Conservation (phyloP, 64 coral and sea anemone genomes). For the Montipora capricornis region DNA sequence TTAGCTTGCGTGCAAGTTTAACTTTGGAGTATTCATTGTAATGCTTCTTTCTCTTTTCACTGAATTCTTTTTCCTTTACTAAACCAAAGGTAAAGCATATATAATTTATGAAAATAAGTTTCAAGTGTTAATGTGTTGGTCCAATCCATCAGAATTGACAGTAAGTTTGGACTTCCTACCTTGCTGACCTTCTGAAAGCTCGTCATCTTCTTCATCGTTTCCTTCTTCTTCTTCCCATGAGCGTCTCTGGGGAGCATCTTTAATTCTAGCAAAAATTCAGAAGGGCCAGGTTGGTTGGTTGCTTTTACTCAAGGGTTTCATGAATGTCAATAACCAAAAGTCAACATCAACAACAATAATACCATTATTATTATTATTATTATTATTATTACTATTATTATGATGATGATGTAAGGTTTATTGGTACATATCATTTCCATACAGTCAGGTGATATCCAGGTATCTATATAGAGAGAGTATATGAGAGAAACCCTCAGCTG, state of each 20-base stretch:
- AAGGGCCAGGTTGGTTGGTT: not conserved
- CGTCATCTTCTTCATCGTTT: conserved; percentile 39
- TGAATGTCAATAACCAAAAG: too few relatives aligned
- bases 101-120: too few relatives aligned
- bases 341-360: too few relatives aligned
- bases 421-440: too few relatives aligned
- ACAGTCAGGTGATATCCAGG: too few relatives aligned
- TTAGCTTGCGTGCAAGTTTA: conserved; percentile 92
- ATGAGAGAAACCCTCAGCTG: too few relatives aligned
- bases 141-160: not conserved
- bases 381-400: too few relatives aligned
- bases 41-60: conserved; percentile 88
- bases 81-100: not conserved
- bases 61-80: conserved; percentile 77
- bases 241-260: conserved; percentile 55
- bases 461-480: too few relatives aligned
- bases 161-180: conserved; percentile 9
- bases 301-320: too few relatives aligned
- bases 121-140: not conserved
- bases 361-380: too few relatives aligned
- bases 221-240: conserved; percentile 74
- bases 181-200: conserved; percentile 71
- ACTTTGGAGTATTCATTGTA: conserved; percentile 96
- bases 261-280: conserved; percentile 60
- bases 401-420: too few relatives aligned